Evolutionary conservation across 2,113 vertebrate species (phyloP).

Genomic region (Ameiurus melas): DNA sequence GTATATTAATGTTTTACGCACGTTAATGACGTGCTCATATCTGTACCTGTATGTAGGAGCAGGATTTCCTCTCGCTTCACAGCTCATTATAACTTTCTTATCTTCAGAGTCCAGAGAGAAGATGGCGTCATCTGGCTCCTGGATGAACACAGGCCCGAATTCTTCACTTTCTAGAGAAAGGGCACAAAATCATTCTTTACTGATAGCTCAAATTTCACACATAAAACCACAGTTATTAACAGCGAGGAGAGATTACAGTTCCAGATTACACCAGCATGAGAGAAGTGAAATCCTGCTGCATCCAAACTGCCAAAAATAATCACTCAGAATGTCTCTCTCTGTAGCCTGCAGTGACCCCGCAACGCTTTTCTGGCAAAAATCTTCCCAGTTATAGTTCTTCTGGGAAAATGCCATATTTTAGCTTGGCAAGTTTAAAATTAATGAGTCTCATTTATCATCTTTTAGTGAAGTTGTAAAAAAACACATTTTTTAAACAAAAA

Average conservation of each 20-base stretch:
- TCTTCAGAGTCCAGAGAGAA: slow-evolving; percentile 89
- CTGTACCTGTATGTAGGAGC: slow-evolving; percentile 85
- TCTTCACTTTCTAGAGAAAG: slow-evolving; percentile 80
- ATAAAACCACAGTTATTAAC: background rate
- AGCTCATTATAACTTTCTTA: slow-evolving; percentile 88
- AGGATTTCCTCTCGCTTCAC: slow-evolving; percentile 86
- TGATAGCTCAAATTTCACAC: background rate
- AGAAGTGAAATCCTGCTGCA: background rate
- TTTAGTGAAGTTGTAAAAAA: background rate
- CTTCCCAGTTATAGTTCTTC: slow-evolving; percentile 29
- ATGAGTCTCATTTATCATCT: background rate
- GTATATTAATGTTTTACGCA: slow-evolving; percentile 13
- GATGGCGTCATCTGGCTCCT: slow-evolving; percentile 86
- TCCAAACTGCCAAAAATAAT: background rate
- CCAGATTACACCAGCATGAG: background rate
- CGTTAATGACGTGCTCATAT: slow-evolving; percentile 34
- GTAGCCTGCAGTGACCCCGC: slow-evolving; percentile 18
- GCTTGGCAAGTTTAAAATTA: background rate
- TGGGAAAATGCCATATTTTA: background rate
- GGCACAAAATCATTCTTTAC: slow-evolving; percentile 27
- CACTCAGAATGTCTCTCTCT: slow-evolving; percentile 22
- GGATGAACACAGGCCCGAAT: slow-evolving; percentile 89
- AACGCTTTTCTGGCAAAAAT: slow-evolving; percentile 21
- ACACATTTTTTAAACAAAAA: background rate
- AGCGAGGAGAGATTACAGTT: background rate